Conservation (phyloP, 1,140 invertebrate species). For the Scaptomyza montana region DNA sequence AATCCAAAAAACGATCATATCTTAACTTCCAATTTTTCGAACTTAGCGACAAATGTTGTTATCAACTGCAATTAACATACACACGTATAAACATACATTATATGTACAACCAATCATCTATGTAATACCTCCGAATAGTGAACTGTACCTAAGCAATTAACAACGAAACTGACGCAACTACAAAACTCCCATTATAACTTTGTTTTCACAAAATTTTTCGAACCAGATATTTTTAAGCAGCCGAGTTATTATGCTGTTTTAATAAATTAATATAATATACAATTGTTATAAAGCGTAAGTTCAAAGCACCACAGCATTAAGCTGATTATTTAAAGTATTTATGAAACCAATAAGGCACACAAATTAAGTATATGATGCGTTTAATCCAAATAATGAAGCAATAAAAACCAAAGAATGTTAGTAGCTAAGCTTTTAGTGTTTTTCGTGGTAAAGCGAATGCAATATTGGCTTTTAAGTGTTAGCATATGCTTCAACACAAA, state of each 20-base stretch:
- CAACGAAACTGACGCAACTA: constrained; percentile 34
- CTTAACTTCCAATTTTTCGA: constrained; percentile 50
- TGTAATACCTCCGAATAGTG: constrained; percentile 75
- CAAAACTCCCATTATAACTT: constrained; percentile 33
- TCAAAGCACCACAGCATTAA: constrained; percentile 50
- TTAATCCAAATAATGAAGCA: constrained; percentile 59
- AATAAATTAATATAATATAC: constrained; percentile 55
- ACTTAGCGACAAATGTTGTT: constrained; percentile 39
- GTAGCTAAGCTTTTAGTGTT: constrained; percentile 46
- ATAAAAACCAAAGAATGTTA: constrained; percentile 47
- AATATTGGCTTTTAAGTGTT: constrained; percentile 63
- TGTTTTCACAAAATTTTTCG: constrained; percentile 30
- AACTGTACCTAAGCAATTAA: constrained; percentile 70
- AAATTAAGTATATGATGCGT: constrained; percentile 39
- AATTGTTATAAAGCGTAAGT: constrained; percentile 57
- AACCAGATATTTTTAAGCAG: constrained; percentile 39
- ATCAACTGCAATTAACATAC: constrained; percentile 21
- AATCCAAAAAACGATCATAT: constrained; percentile 61
- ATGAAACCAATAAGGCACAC: constrained; percentile 49
- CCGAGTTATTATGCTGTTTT: constrained; percentile 40
- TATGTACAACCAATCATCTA: constrained; percentile 67
- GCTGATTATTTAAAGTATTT: constrained; percentile 59
- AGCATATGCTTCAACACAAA: constrained; percentile 51
- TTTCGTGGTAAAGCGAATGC: constrained; percentile 45
- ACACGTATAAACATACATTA: background rate